These are phyloP conservation scores for Otolemur garnettii DNA, from an alignment of 2,113 vertebrate genomes.

Conservation along the genomic window DNA sequence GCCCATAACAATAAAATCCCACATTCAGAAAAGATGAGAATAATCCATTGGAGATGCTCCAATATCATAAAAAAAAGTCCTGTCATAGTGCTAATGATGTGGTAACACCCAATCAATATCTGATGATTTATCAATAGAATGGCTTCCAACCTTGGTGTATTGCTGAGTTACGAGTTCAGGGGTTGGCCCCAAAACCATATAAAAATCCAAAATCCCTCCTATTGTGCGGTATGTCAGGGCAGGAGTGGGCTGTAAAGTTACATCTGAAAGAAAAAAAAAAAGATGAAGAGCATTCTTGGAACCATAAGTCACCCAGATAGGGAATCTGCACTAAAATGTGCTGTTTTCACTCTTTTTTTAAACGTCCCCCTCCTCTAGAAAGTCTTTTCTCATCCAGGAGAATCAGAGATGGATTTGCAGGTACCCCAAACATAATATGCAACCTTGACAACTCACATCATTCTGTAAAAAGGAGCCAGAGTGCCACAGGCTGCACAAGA, in stretches of 20 bases:
- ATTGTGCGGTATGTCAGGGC: constrained; percentile 94
- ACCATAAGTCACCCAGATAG: background rate
- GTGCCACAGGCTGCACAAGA: background rate
- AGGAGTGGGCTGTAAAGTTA: constrained; percentile 94
- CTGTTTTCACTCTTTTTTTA: background rate
- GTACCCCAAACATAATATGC: background rate
- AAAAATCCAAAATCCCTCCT: constrained; percentile 97
- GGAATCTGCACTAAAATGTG: background rate
- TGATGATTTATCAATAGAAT: background rate
- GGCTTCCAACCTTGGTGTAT: constrained; percentile 91
- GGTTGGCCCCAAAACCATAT: constrained; percentile 93
- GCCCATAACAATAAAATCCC: background rate
- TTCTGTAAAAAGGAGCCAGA: background rate
- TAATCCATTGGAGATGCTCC: background rate
- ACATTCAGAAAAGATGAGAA: background rate
- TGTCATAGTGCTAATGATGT: background rate
- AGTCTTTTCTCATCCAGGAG: background rate
- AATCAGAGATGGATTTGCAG: background rate
- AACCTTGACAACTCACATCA: background rate
- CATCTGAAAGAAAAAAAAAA: constrained; percentile 87
- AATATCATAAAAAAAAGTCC: background rate
- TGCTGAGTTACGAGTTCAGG: constrained; percentile 95
- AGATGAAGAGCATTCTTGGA: background rate
- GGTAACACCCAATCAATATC: background rate
- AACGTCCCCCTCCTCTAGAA: background rate